Conservation (phyloP, 1,140 invertebrate species). For the Magallana gigas region DNA sequence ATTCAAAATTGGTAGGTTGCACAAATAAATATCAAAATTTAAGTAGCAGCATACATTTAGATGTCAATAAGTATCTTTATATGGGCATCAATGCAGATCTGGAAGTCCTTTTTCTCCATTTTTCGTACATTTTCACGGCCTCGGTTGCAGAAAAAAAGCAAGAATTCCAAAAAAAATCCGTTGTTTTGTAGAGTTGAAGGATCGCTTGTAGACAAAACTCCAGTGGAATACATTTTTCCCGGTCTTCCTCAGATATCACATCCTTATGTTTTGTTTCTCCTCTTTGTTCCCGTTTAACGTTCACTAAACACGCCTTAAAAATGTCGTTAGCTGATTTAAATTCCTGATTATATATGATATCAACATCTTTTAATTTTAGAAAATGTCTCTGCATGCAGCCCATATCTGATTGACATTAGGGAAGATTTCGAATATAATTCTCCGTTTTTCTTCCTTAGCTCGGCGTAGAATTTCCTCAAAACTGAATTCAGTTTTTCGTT, state of each 20-base stretch:
- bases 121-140: too few relatives aligned
- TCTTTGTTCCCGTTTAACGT: background rate
- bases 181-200: background rate
- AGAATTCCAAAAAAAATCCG: too few relatives aligned
- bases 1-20: background rate
- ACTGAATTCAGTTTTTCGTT: too few relatives aligned
- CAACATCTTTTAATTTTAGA: background rate
- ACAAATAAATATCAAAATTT: background rate
- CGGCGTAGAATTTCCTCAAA: too few relatives aligned
- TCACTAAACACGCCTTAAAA: background rate
- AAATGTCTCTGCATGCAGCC: constrained; percentile 22
- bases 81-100: too few relatives aligned
- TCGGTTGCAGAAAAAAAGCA: too few relatives aligned
- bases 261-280: background rate
- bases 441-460: too few relatives aligned
- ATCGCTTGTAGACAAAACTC: background rate
- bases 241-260: background rate
- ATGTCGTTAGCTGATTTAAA: background rate
- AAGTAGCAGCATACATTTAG: background rate
- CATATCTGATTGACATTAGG: background rate
- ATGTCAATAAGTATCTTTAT: background rate
- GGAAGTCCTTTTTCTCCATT: too few relatives aligned
- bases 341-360: background rate
- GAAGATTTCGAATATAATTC: too few relatives aligned
- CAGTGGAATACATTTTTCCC: background rate